These are phyloP conservation scores for Leucophenga montana DNA, from an alignment of 2,888 invertebrate species.

Conservation along the genomic window DNA sequence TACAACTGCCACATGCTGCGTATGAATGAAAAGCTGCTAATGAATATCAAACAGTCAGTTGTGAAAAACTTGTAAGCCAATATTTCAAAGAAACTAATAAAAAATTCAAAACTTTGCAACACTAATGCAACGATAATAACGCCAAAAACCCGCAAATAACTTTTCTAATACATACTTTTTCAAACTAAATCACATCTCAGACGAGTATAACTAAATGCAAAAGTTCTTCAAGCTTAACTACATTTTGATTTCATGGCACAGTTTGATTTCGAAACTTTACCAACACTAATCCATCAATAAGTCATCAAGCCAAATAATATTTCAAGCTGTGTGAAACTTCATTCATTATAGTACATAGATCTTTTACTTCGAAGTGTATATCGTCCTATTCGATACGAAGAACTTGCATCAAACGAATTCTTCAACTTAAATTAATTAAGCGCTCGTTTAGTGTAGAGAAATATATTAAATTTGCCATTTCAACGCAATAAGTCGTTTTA, in stretches of 20 bases:
- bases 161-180: conserved; percentile 7
- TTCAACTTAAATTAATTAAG: neutral
- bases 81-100: conserved; percentile 19
- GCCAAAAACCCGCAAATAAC: neutral
- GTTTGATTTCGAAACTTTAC: conserved; percentile 9
- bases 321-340: neutral
- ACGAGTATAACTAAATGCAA: conserved; percentile 7
- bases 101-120: conserved; percentile 13
- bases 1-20: neutral
- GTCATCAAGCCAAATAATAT: conserved; percentile 1
- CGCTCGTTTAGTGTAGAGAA: neutral
- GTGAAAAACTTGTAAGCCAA: neutral
- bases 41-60: neutral
- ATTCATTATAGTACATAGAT: too few species aligned
- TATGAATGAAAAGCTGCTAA: neutral
- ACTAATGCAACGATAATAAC: conserved; percentile 1
- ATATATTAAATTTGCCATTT: too few species aligned
- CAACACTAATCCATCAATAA: conserved; percentile 21
- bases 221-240: conserved; percentile 12
- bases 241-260: conserved; percentile 3
- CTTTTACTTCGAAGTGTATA: too few species aligned
- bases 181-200: too few species aligned
- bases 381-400: too few species aligned
- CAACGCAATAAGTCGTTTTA: too few species aligned
- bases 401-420: too few species aligned